Evolutionary conservation across 2,797 vertebrate species (phyloP), one percentile per base, ranked within the genome.

Genomic region (Acanthopagrus latus): DNA sequence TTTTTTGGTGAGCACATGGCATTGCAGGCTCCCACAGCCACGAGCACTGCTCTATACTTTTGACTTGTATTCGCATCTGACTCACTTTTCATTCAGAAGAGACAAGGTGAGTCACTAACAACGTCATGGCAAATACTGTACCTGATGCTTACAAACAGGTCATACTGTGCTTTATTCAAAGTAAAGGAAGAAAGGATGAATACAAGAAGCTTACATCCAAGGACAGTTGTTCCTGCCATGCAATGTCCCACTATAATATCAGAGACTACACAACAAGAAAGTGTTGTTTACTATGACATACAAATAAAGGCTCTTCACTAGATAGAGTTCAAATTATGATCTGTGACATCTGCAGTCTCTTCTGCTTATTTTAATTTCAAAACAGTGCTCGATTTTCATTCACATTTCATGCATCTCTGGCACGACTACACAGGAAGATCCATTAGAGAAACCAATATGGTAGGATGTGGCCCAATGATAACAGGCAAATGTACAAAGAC

Each of bases 401-500:
- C 51, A 74, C 71, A 66, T 63, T 62, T 48, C 41, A 76, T 64
- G 38, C 56, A 50, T 76, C 43, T 33, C 13, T 43, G 41, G 44
- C 25, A 67, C 65, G 33, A 46, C 38, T 44, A 69, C 47, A 74
- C 46, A 77, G 11, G 43, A 68, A 55, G 51, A 59, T 67, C 67
- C 62, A 74, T 86, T 84, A 79, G 47, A 70, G 62, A 1, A 73
- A 41, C 64, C 64, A 60, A 67, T 86, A 76, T 47, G 57, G 78
- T 65, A 23, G 63, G n/a, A 76, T 41, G 48, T 21, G 55, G 56
- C 20, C 64, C 59, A 29, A 14, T 38, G 62, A 74, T 54, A 59
- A 78, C 27, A 78, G 33, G 25, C 80, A 70, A 77, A 77, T 78
- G 56, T 57, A 74, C 25, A 74, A 85, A 80, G 57, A 81, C 55